Base-by-base conservation (phyloP, 2,113 vertebrate species). In the Baryphthengus martii region DNA sequence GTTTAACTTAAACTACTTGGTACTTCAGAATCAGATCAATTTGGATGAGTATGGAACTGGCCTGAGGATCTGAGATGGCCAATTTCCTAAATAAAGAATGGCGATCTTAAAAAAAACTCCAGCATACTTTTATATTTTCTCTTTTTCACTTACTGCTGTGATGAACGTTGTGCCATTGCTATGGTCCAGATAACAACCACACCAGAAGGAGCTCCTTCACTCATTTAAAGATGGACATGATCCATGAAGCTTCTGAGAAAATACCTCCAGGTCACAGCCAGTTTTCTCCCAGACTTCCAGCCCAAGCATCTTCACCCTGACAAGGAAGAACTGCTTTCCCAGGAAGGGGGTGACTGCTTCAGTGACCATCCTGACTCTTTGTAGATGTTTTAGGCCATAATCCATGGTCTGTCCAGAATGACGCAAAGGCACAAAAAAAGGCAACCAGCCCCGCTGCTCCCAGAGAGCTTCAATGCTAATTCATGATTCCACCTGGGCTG, bases 401-500 rank as follows among this genome's bases (percentile, higher is more conserved):
- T n/a, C 65, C 85, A 70, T 25, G 80, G 62, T 85, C 87, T 88
- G 62, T 77, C 78, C 74, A 94, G 87, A 93, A 96, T 33, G 71
- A 94, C 79, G 73, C 70, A 91, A 96, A 94, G 44, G 86, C 71
- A 80, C 68, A 77, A 77, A 95, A 95, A 77, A 88, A 78, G 66
- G 31, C 62, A 78, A 50, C 65, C 24, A n/a, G 39, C 35, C 42
- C 44, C 74, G 53, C 85, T 77, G 61, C 80, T 94, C 68, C 35
- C 71, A 82, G 96, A 88, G 84, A 97, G 78, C 86, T 97, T n/a
- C 93, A 84, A 42, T 83, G 93, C 72, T 96, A 90, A 91, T 94
- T 97, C 63, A 31, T 70, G 72, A 95, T 96, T 96, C 96, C 97
- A 97, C 95, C 97, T 97, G 97, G 96, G 73, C 90, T 50, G 39